These are phyloP conservation scores for Halichoeres trimaculatus DNA, from an alignment of 2,113 vertebrate genomes.

Conservation along the genomic window DNA sequence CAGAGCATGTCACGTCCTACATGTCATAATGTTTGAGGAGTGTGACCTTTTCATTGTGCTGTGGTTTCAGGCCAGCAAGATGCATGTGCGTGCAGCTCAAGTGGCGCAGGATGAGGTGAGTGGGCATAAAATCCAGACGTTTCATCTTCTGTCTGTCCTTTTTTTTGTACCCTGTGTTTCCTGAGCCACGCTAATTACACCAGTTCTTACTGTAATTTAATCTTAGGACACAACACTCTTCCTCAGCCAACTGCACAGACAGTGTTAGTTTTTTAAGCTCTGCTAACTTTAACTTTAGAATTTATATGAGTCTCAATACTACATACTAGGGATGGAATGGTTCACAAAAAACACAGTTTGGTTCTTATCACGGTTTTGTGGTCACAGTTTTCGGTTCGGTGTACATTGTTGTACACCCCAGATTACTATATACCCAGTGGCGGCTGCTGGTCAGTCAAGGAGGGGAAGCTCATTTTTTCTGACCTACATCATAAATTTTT, in stretches of 20 bases:
- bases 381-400: too few relatives aligned
- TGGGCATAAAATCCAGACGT: slow-evolving; percentile 10
- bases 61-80: slow-evolving; percentile 75
- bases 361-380: too few relatives aligned
- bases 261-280: neutral
- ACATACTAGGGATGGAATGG: too few relatives aligned
- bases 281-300: too few relatives aligned
- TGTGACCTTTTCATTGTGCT: slow-evolving; percentile 31
- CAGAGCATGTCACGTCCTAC: neutral
- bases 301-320: too few relatives aligned
- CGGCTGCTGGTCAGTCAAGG: too few relatives aligned
- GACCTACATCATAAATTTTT: too few relatives aligned
- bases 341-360: too few relatives aligned
- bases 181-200: slow-evolving; percentile 5
- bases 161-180: slow-evolving; percentile 34
- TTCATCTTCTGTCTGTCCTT: neutral
- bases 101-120: slow-evolving; percentile 94
- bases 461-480: too few relatives aligned
- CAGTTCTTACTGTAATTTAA: neutral
- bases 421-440: too few relatives aligned
- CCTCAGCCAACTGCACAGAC: neutral
- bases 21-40: slow-evolving; percentile 22
- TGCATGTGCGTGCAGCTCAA: slow-evolving; percentile 77
- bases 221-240: neutral
- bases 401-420: too few relatives aligned